Evolutionary conservation across 2,888 invertebrate genomes (phyloP).

Genomic region (Protophormia terraenovae): DNA sequence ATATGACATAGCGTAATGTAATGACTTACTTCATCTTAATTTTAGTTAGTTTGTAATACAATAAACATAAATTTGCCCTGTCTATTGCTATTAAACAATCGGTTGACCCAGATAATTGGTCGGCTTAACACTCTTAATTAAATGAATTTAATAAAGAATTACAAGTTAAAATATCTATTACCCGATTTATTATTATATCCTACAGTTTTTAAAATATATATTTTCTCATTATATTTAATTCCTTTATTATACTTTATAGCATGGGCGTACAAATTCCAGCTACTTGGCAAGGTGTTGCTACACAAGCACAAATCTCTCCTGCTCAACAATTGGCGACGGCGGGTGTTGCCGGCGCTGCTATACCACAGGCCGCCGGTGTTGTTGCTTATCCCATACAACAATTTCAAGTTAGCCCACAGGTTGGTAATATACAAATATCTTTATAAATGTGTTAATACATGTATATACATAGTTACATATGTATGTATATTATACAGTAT

Average conservation of each 20-base stretch:
- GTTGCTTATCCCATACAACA: slow-evolving; percentile 96
- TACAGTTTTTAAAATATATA: neutral
- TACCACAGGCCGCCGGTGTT: slow-evolving; percentile 89
- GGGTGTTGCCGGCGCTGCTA: slow-evolving; percentile 86
- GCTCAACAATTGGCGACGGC: slow-evolving; percentile 87
- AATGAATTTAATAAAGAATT: too few relatives aligned
- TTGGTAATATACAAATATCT: slow-evolving; percentile 73
- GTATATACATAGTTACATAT: neutral
- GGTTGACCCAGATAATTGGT: too few relatives aligned
- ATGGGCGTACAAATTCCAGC: slow-evolving; percentile 93
- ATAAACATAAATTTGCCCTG: too few relatives aligned
- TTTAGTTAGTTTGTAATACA: too few relatives aligned
- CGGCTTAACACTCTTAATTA: too few relatives aligned
- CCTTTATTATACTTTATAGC: slow-evolving; percentile 81
- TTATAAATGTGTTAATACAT: slow-evolving; percentile 36
- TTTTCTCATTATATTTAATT: neutral
- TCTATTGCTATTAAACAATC: too few relatives aligned
- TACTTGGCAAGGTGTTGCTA: slow-evolving; percentile 89
- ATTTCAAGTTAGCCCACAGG: slow-evolving; percentile 89
- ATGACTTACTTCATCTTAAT: too few relatives aligned
- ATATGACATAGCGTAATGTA: too few relatives aligned
- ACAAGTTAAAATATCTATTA: too few relatives aligned
- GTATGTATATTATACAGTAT: neutral
- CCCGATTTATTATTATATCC: too few relatives aligned
- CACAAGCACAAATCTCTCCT: slow-evolving; percentile 87